phyloP scores from a whole-genome alignment of 2,113 vertebrate genomes.

The Myotis davidii region DNA sequence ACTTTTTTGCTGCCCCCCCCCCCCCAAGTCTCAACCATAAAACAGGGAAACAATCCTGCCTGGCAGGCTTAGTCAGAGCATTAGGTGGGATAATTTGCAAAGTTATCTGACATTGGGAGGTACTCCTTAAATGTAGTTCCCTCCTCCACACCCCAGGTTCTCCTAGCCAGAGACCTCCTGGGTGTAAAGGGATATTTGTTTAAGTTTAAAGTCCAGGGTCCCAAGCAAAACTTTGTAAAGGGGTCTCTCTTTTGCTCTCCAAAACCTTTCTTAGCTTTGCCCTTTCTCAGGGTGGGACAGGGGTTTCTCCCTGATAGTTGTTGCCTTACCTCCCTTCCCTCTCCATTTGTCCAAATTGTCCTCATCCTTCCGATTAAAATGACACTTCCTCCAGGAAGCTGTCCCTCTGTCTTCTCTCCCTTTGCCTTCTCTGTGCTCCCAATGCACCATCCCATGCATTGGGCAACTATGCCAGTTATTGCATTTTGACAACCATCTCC shows the following conservation, averaged over 20 bases:
- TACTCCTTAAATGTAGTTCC: background rate
- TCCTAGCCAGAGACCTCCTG: background rate
- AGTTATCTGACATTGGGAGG: background rate
- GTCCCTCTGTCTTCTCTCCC: background rate
- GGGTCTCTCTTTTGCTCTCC: background rate
- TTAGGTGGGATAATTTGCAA: background rate
- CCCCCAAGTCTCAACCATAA: background rate
- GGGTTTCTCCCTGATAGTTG: no score
- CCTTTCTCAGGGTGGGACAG: background rate
- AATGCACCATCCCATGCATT: no score
- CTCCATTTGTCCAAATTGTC: background rate
- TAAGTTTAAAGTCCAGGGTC: conserved; percentile 5
- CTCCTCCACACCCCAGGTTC: background rate
- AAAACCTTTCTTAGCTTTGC: background rate
- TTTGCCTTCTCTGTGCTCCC: background rate
- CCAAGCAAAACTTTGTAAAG: conserved; percentile 27
- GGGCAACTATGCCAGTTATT: background rate
- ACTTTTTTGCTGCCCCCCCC: background rate
- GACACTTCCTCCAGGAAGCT: background rate
- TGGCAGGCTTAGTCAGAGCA: background rate
- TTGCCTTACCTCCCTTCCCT: background rate
- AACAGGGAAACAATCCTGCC: background rate
- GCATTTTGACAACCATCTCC: background rate
- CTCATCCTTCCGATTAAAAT: conserved; percentile 27
- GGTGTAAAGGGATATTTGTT: background rate